These are phyloP conservation scores for Amblyornis subalaris DNA, from an alignment of 2,113 vertebrate species.

Conservation along the genomic window DNA sequence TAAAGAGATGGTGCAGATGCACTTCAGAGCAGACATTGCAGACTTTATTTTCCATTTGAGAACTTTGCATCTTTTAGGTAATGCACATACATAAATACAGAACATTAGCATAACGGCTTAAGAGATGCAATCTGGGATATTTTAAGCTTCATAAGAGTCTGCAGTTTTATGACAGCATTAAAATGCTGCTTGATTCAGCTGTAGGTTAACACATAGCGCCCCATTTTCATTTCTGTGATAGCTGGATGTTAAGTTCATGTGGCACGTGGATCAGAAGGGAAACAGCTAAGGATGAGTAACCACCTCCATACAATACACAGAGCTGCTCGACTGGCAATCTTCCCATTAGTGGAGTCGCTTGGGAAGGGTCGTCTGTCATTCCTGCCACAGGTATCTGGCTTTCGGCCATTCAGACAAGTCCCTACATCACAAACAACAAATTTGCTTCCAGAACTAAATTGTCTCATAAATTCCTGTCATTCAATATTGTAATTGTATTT, in stretches of 20 bases:
- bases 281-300: not conserved
- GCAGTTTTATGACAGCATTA: not conserved
- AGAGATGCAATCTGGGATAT: not conserved
- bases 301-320: fast-evolving
- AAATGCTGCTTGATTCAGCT: not conserved
- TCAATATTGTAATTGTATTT: not conserved
- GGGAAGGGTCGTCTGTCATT: not conserved
- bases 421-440: not conserved
- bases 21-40: not conserved
- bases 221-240: not conserved
- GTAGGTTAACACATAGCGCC: not conserved
- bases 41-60: not conserved
- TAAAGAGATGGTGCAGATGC: constrained; percentile 13
- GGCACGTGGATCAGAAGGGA: not conserved
- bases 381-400: not conserved
- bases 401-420: not conserved
- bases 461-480: not conserved
- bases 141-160: not conserved
- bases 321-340: not conserved
- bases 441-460: not conserved
- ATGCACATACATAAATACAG: not conserved
- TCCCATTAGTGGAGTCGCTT: fast-evolving
- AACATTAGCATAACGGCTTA: not conserved
- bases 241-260: not conserved
- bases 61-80: constrained; percentile 12